These are phyloP conservation scores for Bombus sylvicola DNA, from an alignment of 1,140 invertebrate genomes.

Conservation along the genomic window DNA sequence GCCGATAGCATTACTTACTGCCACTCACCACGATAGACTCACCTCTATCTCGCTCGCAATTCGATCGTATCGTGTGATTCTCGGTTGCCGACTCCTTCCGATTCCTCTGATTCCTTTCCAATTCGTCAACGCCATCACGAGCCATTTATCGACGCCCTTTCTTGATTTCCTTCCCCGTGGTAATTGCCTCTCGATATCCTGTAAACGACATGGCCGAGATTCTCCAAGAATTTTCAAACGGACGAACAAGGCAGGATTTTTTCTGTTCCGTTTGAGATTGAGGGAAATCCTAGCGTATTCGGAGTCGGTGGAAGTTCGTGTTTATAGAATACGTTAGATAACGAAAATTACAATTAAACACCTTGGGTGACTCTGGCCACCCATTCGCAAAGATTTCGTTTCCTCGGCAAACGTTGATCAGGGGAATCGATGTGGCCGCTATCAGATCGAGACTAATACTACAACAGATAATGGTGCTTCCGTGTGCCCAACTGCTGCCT, in stretches of 20 bases:
- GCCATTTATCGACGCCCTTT: not conserved
- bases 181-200: not conserved
- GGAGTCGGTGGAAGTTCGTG: not conserved
- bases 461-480: conserved; percentile 25
- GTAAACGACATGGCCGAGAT: too few species aligned
- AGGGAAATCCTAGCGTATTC: not conserved
- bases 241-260: too few species aligned
- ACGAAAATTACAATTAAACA: conserved; percentile 13
- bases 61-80: conserved; percentile 29
- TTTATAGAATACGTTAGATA: too few species aligned
- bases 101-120: not conserved
- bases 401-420: conserved; percentile 27
- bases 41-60: conserved; percentile 42
- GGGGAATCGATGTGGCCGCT: conserved; percentile 14
- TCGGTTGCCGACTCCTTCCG: not conserved
- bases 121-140: not conserved
- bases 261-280: too few species aligned
- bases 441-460: conserved; percentile 41
- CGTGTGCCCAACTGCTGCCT: conserved; percentile 29
- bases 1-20: conserved; percentile 58
- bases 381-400: conserved; percentile 15
- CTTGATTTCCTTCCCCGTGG: too few species aligned
- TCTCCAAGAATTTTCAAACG: too few species aligned
- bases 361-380: too few species aligned
- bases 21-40: conserved; percentile 14